Evolutionary conservation across 1,140 invertebrate genomes (phyloP), one percentile per base, ranked within the genome.

Genomic region (Oryctes rhinoceros): DNA sequence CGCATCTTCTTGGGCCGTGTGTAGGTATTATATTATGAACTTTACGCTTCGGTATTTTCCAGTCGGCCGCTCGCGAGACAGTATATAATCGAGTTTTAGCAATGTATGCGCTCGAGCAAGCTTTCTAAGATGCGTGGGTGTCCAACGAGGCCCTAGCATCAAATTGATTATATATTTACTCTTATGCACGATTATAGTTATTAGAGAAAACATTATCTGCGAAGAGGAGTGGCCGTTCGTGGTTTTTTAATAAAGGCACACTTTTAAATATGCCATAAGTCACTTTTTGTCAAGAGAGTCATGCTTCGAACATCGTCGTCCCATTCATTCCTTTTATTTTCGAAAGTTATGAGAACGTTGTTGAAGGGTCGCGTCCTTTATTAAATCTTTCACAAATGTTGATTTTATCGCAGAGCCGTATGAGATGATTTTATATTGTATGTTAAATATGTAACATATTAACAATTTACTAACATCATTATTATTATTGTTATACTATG

Each of bases 131-230:
- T 13, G 49, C 35, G 75, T 76, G 35, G 75, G 77, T 59, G 77
- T 78, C 15, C 49, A 53, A 53, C 62, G 49, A 67, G 78, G 37
- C 78, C 78, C 78, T 62, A 67, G 59, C 78, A 79, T 79, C 78
- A 79, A 79, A 79, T 79, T 79, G 78, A 79, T 79, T 79, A 79
- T 79, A 79, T 79, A 79, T 79, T 79, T 79, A 79, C 78, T 65
- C 78, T 79, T 44, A 44, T 44, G 78, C 49, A 79, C 62, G 59
- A 79, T 79, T 79, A 79, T 79, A 79, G 78, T 79, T 79, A 79
- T 79, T 79, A 79, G 30, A 39, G 78, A 62, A 67, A 79, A 79
- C 78, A 79, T 79, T 62, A 62, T 59, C 59, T 62, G 78, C 62
- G 59, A 30, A 44, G 78, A 59, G 78, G 78, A 30, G 53, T 49